Evolutionary conservation across 2,888 invertebrate genomes (phyloP).

Genomic region (Scrobipalpa atriplicella): DNA sequence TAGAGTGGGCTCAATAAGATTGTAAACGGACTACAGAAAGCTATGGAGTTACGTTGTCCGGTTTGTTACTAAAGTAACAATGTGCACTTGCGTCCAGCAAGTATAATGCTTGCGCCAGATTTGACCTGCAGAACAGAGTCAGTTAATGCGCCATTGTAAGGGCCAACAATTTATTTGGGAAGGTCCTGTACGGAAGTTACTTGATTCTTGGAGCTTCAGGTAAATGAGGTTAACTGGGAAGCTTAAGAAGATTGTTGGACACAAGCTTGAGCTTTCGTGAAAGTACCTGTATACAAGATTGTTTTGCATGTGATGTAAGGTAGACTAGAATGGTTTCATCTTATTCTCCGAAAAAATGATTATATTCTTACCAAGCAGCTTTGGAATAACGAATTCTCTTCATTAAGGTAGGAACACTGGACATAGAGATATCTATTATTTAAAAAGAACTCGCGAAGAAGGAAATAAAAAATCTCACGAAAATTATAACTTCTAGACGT

Average conservation of each 20-base stretch:
- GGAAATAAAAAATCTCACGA: no score
- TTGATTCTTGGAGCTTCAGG: background rate
- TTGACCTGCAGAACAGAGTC: constrained; percentile 59
- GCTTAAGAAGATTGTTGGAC: background rate
- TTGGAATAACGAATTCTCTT: background rate
- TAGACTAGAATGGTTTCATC: no score
- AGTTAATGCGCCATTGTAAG: constrained; percentile 47
- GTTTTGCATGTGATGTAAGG: background rate
- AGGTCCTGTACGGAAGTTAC: constrained; percentile 10
- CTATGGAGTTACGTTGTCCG: constrained; percentile 31
- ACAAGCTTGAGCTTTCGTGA: background rate
- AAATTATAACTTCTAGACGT: no score
- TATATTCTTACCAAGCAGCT: no score
- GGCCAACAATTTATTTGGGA: constrained; percentile 40
- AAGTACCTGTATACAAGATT: background rate
- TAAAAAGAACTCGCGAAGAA: no score
- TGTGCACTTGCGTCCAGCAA: constrained; percentile 72
- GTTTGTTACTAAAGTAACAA: constrained; percentile 55
- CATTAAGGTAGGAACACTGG: background rate
- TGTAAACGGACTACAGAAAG: background rate
- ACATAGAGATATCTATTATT: no score
- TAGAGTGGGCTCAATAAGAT: constrained; percentile 19
- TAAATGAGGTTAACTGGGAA: background rate
- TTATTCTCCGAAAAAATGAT: no score
- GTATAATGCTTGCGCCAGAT: constrained; percentile 72